phyloP scores from a whole-genome alignment of 2,113 vertebrate species.

The Haemorhous mexicanus region DNA sequence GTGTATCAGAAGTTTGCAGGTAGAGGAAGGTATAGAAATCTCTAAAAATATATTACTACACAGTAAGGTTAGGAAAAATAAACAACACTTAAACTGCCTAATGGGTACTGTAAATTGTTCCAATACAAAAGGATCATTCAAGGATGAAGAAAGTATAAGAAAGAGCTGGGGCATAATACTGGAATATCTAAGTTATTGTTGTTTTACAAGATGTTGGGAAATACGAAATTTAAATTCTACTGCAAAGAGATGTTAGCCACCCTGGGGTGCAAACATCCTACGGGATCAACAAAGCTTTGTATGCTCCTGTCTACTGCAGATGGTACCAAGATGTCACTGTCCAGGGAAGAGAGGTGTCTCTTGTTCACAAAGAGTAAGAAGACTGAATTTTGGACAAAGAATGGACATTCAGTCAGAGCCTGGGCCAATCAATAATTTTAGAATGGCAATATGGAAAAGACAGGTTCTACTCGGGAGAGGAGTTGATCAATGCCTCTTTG shows the following conservation, averaged over 20 bases:
- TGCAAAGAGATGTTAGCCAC: background rate
- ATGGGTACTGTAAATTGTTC: background rate
- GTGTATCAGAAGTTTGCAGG: background rate
- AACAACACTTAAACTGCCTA: background rate
- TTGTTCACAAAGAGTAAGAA: background rate
- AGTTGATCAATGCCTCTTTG: background rate
- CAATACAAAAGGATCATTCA: background rate
- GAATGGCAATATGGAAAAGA: background rate
- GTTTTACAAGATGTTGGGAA: background rate
- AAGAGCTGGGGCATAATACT: background rate
- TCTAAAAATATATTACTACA: background rate
- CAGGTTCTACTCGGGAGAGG: background rate
- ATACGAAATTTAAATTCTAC: background rate
- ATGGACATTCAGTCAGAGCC: background rate
- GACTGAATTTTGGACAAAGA: background rate
- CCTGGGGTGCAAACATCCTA: background rate
- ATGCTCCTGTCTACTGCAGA: background rate
- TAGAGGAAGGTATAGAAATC: background rate
- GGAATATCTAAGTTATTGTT: background rate
- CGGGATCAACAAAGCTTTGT: background rate
- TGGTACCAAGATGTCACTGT: background rate
- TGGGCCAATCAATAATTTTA: background rate
- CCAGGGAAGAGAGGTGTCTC: background rate
- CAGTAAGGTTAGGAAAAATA: background rate
- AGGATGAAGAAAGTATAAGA: background rate